These are phyloP conservation scores for Philaethria dido DNA, from an alignment of 2,888 invertebrate genomes.

Conservation along the genomic window DNA sequence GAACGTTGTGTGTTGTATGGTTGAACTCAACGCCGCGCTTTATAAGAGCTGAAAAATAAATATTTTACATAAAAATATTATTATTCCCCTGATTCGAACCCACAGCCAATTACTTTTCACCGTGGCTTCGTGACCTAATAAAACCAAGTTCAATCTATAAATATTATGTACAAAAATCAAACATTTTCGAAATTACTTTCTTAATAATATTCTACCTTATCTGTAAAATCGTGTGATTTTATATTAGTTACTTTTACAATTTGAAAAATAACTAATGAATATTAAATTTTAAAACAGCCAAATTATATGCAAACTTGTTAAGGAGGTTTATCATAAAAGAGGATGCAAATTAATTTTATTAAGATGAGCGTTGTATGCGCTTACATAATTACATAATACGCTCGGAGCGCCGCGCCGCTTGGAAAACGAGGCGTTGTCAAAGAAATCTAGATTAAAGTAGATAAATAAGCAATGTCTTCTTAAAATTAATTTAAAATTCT, in stretches of 20 bases:
- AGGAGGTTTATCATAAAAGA: slow-evolving; percentile 64
- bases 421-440: slow-evolving; percentile 50
- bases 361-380: slow-evolving; percentile 68
- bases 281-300: slow-evolving; percentile 26
- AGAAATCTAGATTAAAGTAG: slow-evolving; percentile 39
- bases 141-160: no score
- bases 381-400: slow-evolving; percentile 59
- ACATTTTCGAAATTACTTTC: no score
- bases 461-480: slow-evolving; percentile 38
- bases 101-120: no score
- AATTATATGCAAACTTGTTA: slow-evolving; percentile 67
- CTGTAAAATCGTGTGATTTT: no score
- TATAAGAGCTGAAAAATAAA: no score
- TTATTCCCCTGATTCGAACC: no score
- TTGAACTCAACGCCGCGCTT: no score
- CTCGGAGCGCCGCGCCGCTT: slow-evolving; percentile 47
- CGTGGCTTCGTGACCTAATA: no score
- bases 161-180: no score
- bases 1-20: no score
- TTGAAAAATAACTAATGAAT: slow-evolving; percentile 19
- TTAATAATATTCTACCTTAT: no score
- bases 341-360: slow-evolving; percentile 75
- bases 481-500: slow-evolving; percentile 33
- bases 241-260: neutral
- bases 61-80: no score